Evolutionary conservation across 1,140 invertebrate genomes (phyloP), one percentile per base, ranked within the genome.

Genomic region (Lanistes nyassanus): DNA sequence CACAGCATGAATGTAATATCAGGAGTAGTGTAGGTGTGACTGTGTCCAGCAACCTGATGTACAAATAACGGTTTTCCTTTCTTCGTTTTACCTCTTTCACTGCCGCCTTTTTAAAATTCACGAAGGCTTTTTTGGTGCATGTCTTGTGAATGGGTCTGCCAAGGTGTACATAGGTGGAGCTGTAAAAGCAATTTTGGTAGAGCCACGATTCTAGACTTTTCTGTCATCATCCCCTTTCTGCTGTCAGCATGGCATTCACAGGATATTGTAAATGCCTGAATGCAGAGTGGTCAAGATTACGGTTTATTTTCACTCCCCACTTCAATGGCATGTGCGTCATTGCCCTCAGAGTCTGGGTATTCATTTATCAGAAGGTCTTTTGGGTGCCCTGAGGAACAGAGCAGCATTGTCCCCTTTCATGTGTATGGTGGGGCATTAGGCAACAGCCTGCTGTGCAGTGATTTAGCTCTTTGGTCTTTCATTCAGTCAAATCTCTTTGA

Each of bases 281-380:
- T 53, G 66, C 66, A 3, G 9, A 6, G 42, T 42, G 39, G 39
- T 64, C 23, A 64, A 64, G 62, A 64, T 64, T 34, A 64, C 47
- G 7, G 37, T 37, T 29, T 68, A n/a, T 51, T 68, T 42, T 68
- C 29, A 29, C 66, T 31, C 39, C 39, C 39, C 37, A 9, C 34
- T 68, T 51, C 66, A 68, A 68, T 68, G 53, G 29, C 36, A 51
- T 29, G 42, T 68, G 66, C 42, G 66, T 68, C 66, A 68, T 68
- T n/a, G 66, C 3, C 42, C 9, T 19, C 31, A 39, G 11, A 34
- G 62, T 21, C 62, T 31, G 26, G 26, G 31, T 7, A 64, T 21
- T 60, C 56, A 60, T 31, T 60, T 31, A 60, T 60, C 29, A 19
- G 36, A 34, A 64, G 31, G 19, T 64, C 29, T 31, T 19, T 31